Evolutionary conservation across 2,888 invertebrate genomes (phyloP).

Genomic region (Drosophila subsilvestris): DNA sequence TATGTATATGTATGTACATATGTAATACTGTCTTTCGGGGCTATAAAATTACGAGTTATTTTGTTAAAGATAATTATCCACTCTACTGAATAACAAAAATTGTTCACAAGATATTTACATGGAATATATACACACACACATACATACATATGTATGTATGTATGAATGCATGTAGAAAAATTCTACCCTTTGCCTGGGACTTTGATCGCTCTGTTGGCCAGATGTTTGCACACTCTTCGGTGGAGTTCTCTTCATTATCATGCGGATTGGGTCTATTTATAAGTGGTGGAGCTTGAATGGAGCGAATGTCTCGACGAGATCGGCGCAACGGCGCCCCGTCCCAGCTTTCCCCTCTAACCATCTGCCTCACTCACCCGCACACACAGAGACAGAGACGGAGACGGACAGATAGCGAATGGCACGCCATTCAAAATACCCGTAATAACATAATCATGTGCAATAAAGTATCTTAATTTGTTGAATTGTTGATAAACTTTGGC

Average conservation of each 20-base stretch:
- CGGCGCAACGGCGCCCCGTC: constrained; percentile 36
- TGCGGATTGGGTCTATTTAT: constrained; percentile 29
- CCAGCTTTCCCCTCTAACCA: background rate
- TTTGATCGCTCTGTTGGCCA: constrained; percentile 59
- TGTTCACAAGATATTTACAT: constrained; percentile 6
- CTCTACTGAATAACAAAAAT: constrained; percentile 21
- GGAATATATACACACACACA: constrained; percentile 13
- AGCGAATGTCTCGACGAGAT: constrained; percentile 50
- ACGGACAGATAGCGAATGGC: constrained; percentile 35
- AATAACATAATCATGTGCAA: constrained; percentile 79
- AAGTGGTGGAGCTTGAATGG: constrained; percentile 22
- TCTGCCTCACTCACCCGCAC: constrained; percentile 1
- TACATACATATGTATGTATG: background rate
- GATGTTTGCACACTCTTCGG: constrained; percentile 60
- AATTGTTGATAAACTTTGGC: constrained; percentile 81
- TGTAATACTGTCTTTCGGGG: background rate
- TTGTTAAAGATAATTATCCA: constrained; percentile 24
- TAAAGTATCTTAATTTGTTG: constrained; percentile 80
- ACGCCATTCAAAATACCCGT: constrained; percentile 62
- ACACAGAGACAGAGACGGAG: background rate
- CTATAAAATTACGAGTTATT: background rate
- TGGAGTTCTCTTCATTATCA: constrained; percentile 46
- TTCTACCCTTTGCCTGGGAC: constrained; percentile 16
- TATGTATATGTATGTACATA: too few species aligned
- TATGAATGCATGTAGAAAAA: constrained; percentile 10